Evolutionary conservation across 2,113 vertebrate species (phyloP).

Genomic region (Uropsilus gracilis): DNA sequence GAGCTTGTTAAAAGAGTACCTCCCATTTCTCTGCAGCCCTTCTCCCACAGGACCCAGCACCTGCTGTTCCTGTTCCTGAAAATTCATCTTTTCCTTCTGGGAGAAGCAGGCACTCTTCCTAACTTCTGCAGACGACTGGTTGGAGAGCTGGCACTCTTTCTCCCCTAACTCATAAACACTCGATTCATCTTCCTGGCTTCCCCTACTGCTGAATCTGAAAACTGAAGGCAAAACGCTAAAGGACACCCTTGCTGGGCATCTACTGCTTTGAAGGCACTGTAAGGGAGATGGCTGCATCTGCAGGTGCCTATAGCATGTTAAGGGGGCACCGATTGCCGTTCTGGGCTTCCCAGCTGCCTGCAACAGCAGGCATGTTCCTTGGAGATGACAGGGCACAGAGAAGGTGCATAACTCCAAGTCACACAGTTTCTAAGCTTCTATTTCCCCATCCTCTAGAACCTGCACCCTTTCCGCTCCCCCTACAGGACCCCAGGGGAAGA

Average conservation of each 20-base stretch:
- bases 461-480: not conserved
- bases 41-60: not conserved
- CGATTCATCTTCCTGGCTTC: not conserved
- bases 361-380: accelerated
- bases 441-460: not conserved
- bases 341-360: not conserved
- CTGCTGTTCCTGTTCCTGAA: not conserved
- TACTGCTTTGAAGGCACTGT: not conserved
- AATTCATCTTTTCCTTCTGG: not conserved
- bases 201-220: not conserved
- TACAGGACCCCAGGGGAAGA: not conserved
- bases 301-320: accelerated
- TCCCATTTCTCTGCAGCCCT: not conserved
- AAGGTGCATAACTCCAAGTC: not conserved
- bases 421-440: not conserved
- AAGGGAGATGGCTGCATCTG: not conserved
- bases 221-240: not conserved
- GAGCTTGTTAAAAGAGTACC: not conserved
- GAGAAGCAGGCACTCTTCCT: not conserved
- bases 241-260: not conserved
- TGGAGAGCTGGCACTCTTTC: not conserved
- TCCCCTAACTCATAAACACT: not conserved
- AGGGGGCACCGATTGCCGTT: too few species aligned
- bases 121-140: not conserved
- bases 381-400: not conserved